phyloP scores from a whole-genome alignment of 2,888 invertebrate species.

The Monopis laevigella region DNA sequence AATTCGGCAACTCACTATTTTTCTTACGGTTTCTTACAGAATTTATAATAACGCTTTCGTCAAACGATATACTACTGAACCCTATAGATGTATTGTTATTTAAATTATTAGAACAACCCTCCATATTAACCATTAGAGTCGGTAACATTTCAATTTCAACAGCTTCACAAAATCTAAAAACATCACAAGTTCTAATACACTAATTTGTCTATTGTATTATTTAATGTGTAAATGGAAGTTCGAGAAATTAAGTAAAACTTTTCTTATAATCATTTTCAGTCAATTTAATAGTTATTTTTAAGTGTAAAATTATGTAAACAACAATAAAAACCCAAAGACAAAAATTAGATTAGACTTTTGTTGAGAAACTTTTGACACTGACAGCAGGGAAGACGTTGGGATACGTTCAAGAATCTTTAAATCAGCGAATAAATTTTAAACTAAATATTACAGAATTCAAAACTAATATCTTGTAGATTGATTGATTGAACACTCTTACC shows the following conservation, averaged over 20 bases:
- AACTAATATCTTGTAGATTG: too few species aligned
- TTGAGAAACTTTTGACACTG: too few species aligned
- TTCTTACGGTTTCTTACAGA: conserved; percentile 67
- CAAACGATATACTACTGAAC: conserved; percentile 36
- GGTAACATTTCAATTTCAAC: conserved; percentile 47
- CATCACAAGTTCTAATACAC: conserved; percentile 1
- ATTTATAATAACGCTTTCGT: conserved; percentile 53
- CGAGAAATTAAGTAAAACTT: not conserved
- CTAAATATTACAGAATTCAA: too few species aligned
- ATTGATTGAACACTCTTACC: too few species aligned
- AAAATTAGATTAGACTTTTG: too few species aligned
- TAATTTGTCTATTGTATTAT: not conserved
- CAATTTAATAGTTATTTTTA: not conserved
- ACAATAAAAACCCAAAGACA: conserved; percentile 1
- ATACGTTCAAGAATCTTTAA: too few species aligned
- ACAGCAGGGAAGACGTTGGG: too few species aligned
- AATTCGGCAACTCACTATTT: conserved; percentile 76
- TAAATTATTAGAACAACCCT: conserved; percentile 41
- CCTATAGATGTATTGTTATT: conserved; percentile 34
- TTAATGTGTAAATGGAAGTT: conserved; percentile 3
- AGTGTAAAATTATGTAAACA: not conserved
- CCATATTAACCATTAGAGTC: conserved; percentile 55
- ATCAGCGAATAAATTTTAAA: too few species aligned
- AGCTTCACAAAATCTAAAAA: conserved; percentile 2
- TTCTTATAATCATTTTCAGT: conserved; percentile 1